Percentiles rank a stretch among this genome's conserved stretches.
Evolutionary conservation across 2,113 vertebrate species (phyloP).

Genomic region (Brachypteracias leptosomus): DNA sequence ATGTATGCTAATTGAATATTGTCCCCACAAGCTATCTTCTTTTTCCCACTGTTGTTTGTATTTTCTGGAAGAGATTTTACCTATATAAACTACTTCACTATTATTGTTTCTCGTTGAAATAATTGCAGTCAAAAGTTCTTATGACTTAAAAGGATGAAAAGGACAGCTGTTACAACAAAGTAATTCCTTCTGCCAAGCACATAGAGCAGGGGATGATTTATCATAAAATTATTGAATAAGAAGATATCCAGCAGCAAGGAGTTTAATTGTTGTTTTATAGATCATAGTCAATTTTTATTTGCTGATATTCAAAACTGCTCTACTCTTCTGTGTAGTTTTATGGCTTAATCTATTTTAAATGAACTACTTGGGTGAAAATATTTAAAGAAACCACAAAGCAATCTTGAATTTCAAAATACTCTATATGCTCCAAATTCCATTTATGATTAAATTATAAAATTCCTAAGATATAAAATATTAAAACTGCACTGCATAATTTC

Average conservation of each 20-base stretch:
- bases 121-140: not conserved
- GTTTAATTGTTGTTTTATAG: not conserved
- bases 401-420: not conserved
- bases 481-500: not conserved
- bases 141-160: not conserved
- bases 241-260: not conserved
- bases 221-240: not conserved
- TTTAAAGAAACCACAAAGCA: not conserved
- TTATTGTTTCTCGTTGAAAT: not conserved
- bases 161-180: not conserved
- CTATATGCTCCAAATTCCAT: not conserved
- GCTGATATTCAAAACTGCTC: not conserved
- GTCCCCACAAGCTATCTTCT: not conserved
- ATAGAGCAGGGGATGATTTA: not conserved
- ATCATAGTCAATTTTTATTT: not conserved
- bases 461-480: not conserved
- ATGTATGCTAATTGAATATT: slow-evolving; percentile 2
- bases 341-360: not conserved
- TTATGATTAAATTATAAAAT: not conserved
- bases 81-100: not conserved
- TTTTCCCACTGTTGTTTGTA: not conserved
- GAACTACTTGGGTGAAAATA: not conserved
- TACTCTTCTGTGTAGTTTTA: not conserved
- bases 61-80: not conserved
- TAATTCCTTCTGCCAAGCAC: not conserved